Evolutionary conservation across 2,888 invertebrate genomes (phyloP).

Genomic region (Diplolepis rosae): DNA sequence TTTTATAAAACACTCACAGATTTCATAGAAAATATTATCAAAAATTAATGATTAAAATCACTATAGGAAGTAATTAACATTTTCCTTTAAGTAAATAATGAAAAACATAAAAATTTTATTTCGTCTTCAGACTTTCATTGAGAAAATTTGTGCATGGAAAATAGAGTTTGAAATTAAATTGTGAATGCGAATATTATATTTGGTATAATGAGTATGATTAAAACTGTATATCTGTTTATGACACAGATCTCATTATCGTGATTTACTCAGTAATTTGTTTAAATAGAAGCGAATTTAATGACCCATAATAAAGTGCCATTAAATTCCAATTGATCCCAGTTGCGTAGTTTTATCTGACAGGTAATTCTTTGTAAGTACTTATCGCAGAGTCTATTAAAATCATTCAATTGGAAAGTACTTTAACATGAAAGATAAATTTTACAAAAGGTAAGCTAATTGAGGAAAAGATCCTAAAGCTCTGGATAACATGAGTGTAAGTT

Average conservation of each 20-base stretch:
- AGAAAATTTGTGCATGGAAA: background rate
- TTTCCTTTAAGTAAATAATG: too few species aligned
- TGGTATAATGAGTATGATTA: too few species aligned
- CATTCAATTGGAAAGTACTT: constrained; percentile 7
- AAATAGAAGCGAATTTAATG: constrained; percentile 12
- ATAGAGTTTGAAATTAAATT: background rate
- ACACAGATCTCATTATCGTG: background rate
- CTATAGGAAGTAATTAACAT: too few species aligned
- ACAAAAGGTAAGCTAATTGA: constrained; percentile 10
- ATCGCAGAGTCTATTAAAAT: constrained; percentile 25
- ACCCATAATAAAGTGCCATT: constrained; percentile 27
- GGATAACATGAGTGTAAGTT: background rate
- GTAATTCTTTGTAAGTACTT: constrained; percentile 7
- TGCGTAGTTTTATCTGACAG: constrained; percentile 24
- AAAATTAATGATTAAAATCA: too few species aligned
- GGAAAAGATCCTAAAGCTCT: background rate
- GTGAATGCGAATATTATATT: too few species aligned
- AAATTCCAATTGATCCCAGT: constrained; percentile 10
- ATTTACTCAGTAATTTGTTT: background rate
- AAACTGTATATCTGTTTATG: background rate
- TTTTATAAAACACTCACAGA: too few species aligned
- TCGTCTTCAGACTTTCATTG: background rate
- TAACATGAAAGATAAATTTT: constrained; percentile 22
- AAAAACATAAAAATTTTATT: too few species aligned
- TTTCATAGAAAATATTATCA: too few species aligned